Evolutionary conservation across 2,113 vertebrate species (phyloP).

Genomic region (Caloenas nicobarica): DNA sequence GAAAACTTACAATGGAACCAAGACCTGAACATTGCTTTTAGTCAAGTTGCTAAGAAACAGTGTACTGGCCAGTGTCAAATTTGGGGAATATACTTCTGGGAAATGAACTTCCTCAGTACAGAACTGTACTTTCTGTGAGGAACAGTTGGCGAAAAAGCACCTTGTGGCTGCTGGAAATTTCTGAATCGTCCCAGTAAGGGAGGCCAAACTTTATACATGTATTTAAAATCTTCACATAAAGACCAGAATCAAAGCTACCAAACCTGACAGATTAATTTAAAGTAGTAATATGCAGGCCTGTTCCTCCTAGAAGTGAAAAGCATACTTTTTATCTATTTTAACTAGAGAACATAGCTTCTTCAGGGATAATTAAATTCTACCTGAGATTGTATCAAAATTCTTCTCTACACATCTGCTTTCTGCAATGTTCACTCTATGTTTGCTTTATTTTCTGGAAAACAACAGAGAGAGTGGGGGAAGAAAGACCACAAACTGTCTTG

Average conservation of each 20-base stretch:
- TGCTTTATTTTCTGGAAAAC: not conserved
- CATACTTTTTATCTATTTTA: not conserved
- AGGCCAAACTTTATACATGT: fast-evolving
- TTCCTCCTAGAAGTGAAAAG: not conserved
- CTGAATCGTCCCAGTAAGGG: not conserved
- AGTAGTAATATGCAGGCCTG: fast-evolving
- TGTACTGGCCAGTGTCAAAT: not conserved
- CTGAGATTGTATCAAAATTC: not conserved
- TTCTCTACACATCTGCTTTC: not conserved
- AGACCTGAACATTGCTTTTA: not conserved
- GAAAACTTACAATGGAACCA: not conserved
- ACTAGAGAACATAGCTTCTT: not conserved
- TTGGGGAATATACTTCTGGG: not conserved
- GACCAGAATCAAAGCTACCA: not conserved
- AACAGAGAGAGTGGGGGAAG: not conserved
- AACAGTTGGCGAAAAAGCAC: not conserved
- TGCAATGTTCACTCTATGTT: constrained; percentile 7
- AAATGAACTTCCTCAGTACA: not conserved
- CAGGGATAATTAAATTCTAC: not conserved
- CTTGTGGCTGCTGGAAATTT: not conserved
- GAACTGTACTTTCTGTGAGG: not conserved
- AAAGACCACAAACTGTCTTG: not conserved
- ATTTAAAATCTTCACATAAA: not conserved
- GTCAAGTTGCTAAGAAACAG: not conserved
- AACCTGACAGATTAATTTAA: not conserved